Evolutionary conservation across 2,113 vertebrate genomes (phyloP).

Genomic region (Salminus brasiliensis): DNA sequence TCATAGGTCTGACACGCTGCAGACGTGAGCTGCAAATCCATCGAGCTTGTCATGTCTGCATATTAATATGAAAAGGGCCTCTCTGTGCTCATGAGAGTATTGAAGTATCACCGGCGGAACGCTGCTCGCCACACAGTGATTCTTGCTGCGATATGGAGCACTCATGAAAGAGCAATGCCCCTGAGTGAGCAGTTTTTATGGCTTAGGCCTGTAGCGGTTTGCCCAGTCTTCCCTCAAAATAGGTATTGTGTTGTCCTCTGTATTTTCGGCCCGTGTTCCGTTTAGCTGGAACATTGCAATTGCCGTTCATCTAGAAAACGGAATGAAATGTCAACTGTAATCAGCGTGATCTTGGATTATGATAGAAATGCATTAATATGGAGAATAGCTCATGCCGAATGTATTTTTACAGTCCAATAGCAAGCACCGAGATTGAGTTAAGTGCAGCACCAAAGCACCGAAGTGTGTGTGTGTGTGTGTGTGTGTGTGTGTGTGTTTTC

Average conservation of each 20-base stretch:
- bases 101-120: neutral
- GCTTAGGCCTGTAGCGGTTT: neutral
- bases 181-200: neutral
- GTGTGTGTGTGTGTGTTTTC: conserved; percentile 30
- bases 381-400: conserved; percentile 55
- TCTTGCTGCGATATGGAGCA: neutral
- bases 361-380: conserved; percentile 54
- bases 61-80: conserved; percentile 41
- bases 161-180: neutral
- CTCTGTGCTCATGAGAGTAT: conserved; percentile 41
- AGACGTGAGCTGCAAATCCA: conserved; percentile 53
- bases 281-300: conserved; percentile 47
- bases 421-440: conserved; percentile 35
- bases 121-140: neutral
- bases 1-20: conserved; percentile 39
- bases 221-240: neutral
- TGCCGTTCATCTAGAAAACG: conserved; percentile 47
- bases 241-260: conserved; percentile 15
- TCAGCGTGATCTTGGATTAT: conserved; percentile 58
- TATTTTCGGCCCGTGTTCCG: conserved; percentile 35
- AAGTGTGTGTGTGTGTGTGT: conserved; percentile 42
- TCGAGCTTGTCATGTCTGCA: conserved; percentile 38
- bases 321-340: conserved; percentile 67
- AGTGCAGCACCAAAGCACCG: conserved; percentile 30
- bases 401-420: conserved; percentile 26